Percentiles rank a stretch among this genome's conserved stretches.
phyloP scores from a whole-genome alignment of 2,113 vertebrate genomes.

The Atractosteus spatula region DNA sequence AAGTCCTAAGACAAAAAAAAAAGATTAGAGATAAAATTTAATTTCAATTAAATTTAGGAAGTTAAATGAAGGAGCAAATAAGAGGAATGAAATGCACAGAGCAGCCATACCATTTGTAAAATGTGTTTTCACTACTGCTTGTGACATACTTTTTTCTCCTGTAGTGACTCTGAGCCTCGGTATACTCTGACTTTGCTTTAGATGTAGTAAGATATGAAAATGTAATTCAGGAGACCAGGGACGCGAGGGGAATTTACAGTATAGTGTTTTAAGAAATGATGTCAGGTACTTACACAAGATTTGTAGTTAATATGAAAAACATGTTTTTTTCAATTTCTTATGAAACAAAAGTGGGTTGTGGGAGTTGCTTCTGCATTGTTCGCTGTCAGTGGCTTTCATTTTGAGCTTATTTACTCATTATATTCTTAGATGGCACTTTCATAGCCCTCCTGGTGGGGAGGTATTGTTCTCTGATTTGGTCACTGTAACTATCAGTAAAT shows the following conservation, averaged over 20 bases:
- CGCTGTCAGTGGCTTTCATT: constrained; percentile 16
- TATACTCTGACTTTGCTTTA: background rate
- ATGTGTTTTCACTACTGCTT: too few relatives aligned
- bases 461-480: background rate
- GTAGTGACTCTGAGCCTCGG: background rate
- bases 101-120: too few relatives aligned
- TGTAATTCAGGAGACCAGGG: background rate
- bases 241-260: background rate
- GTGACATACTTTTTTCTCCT: too few relatives aligned
- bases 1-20: too few relatives aligned
- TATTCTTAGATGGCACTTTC: constrained; percentile 31
- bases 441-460: background rate
- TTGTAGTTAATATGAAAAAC: constrained; percentile 5
- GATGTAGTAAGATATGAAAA: background rate
- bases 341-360: background rate
- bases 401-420: constrained; percentile 14
- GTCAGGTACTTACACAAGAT: background rate
- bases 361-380: background rate
- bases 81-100: too few relatives aligned
- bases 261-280: too few relatives aligned
- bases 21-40: too few relatives aligned
- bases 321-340: constrained; percentile 8
- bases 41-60: too few relatives aligned
- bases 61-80: too few relatives aligned
- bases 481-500: background rate